These are phyloP conservation scores for Odontocolon sp. DNA, from an alignment of 2,888 invertebrate species.

Conservation along the genomic window DNA sequence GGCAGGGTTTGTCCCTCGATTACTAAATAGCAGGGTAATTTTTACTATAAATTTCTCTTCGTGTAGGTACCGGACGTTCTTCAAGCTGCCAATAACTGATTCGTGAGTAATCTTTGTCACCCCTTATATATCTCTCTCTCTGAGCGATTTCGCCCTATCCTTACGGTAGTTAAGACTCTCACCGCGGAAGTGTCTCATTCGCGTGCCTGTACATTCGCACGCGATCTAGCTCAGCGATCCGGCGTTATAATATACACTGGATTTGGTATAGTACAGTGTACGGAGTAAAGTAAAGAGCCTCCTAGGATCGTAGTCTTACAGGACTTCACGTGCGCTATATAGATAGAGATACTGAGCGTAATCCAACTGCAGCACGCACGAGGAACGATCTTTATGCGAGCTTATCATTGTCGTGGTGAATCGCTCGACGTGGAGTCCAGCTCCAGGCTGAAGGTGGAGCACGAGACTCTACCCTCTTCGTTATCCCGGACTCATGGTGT, in stretches of 20 bases:
- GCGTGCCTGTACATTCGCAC: slow-evolving; percentile 57
- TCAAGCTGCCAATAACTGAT: too few species aligned
- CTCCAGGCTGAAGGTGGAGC: not conserved
- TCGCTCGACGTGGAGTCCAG: slow-evolving; percentile 5
- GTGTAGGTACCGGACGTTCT: too few species aligned
- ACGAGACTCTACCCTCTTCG: slow-evolving; percentile 1
- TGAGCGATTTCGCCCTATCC: slow-evolving; percentile 29
- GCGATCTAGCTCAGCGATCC: slow-evolving; percentile 44
- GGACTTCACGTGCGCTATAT: slow-evolving; percentile 11
- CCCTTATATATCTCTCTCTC: slow-evolving; percentile 34
- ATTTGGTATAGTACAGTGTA: not conserved
- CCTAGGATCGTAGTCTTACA: not conserved
- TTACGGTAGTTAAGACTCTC: slow-evolving; percentile 58
- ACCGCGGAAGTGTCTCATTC: slow-evolving; percentile 61
- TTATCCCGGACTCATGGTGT: slow-evolving; percentile 42
- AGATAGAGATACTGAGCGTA: slow-evolving; percentile 14
- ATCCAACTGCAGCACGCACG: slow-evolving; percentile 35
- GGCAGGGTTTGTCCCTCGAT: too few species aligned
- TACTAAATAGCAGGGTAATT: too few species aligned
- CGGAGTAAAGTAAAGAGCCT: slow-evolving; percentile 13
- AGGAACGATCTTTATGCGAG: slow-evolving; percentile 38
- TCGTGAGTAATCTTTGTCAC: slow-evolving; percentile 26
- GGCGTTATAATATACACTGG: slow-evolving; percentile 41
- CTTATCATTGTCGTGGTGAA: slow-evolving; percentile 52
- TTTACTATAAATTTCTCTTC: too few species aligned